Base-by-base conservation (phyloP, 1,140 invertebrate genomes). In the Tenebrio molitor region DNA sequence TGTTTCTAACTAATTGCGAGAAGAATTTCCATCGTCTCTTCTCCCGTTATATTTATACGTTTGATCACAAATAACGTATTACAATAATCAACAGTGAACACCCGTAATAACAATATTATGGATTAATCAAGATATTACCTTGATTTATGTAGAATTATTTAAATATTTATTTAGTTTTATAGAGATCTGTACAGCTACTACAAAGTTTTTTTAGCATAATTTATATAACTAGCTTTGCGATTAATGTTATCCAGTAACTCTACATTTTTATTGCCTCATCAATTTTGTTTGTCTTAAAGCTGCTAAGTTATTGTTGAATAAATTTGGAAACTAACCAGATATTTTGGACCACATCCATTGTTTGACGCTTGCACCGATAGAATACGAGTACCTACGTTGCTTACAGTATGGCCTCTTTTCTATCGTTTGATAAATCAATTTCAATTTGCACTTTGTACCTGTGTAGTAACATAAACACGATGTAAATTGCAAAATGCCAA, bases 1-100 rank as follows among this genome's bases (percentile, higher is more conserved):
- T 63, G 63, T 73, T 73, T 70, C 72, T 73, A 67, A 73, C 44
- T 74, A 71, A 74, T 71, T 74, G 62, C 72, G 7, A 62, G 39
- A 16, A 36, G 44, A 39, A 72, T 72, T 36, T 64, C 44, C 21
- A 10, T 50, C 19, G 3, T 50, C 19, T 19, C 21, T 50, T 50
- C 19, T 17, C 17, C 10, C 16, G 15, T 50, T 50, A 50, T 42
- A 16, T 42, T 42, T 42, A 42, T 42, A 42, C 17, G 7, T 15
- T 42, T 16, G 17, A 42, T 16, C n/a, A n/a, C n/a, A n/a, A n/a
- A n/a, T n/a, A n/a, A n/a, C n/a, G n/a, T n/a, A n/a, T n/a, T n/a
- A n/a, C 25, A 8, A 29, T 29, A 29, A 29, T 29, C 25, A 3
- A 4, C 25, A 29, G 25, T 8, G 3, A n/a, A 29, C 58, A 19